Base-by-base conservation (phyloP, 1,140 invertebrate species). In the Ooceraea biroi region DNA sequence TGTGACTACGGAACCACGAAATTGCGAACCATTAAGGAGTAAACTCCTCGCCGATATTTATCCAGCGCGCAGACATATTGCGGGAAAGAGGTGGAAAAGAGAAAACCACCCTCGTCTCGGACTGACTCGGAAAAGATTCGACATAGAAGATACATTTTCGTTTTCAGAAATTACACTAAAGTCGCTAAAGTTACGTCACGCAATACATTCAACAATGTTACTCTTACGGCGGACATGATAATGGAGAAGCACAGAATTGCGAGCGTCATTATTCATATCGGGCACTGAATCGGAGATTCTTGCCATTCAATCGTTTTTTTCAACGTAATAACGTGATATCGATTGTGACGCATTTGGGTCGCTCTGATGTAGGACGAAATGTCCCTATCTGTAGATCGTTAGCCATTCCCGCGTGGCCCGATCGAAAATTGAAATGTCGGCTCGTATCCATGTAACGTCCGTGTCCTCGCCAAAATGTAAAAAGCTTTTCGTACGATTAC, bases 21-120 rank as follows among this genome's bases (percentile, higher is more conserved):
- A 88, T 80, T 65, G 74, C 46, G 46, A 22, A 41, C 71, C 74
- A 86, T 89, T 86, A 90, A 83, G 52, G 66, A 58, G 84, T 65
- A 55, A 83, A 72, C 57, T 69, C 71, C 69, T 41, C 36, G 46
- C 41, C 78, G 72, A 85, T 83, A 83, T 88, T 85, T 82, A 82
- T 88, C 48, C 36, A 72, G 30, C 19, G 55, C 12, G 44, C 44
- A 12, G 36, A 41, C 19, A 12, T 63, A 61, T 71, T 8, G 69
- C 14, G 14, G 11, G 48, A 61, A 30, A 10, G 61, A 52, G 19
- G 5, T 17, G 25, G n/a, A n/a, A n/a, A n/a, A 25, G 0, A 12
- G 4, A 4, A 68, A 61, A 52, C 30, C 71, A 50, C 22, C 57
- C 66, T n/a, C n/a, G n/a, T 65, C 27, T 85, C 27, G 57, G 7